Conservation (phyloP, 2,888 invertebrate genomes). For the Sepioteuthis lessoniana region DNA sequence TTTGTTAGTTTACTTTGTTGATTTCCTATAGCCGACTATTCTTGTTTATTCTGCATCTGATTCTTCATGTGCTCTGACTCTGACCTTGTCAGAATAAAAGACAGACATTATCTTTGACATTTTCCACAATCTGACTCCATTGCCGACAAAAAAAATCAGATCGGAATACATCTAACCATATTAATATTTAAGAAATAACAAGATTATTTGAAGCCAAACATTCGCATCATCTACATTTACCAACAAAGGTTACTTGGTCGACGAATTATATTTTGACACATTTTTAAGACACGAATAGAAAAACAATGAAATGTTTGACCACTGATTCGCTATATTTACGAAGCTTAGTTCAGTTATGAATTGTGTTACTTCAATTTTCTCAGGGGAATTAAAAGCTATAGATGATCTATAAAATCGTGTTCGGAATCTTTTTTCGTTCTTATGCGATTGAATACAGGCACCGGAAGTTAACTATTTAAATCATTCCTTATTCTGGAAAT, state of each 20-base stretch:
- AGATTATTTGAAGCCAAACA: not conserved
- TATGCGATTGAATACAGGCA: no score
- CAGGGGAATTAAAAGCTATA: no score
- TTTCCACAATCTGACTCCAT: not conserved
- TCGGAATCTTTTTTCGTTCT: no score
- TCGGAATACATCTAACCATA: not conserved
- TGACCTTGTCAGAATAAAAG: conserved; percentile 2
- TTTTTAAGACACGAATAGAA: not conserved
- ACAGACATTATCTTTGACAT: not conserved
- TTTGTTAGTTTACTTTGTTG: no score
- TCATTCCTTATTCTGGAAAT: no score
- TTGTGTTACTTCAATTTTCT: no score
- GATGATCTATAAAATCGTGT: no score
- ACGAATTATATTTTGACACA: not conserved
- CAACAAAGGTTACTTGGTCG: not conserved
- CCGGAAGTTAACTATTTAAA: no score
- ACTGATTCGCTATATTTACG: not conserved
- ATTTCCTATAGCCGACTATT: not conserved
- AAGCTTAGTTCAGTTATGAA: no score
- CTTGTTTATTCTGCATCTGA: not conserved
- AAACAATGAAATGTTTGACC: not conserved
- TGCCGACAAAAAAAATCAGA: not conserved
- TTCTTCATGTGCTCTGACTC: not conserved
- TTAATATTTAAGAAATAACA: not conserved
- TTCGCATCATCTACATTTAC: not conserved